Conservation (phyloP, 2,797 vertebrate species). For the Adrianichthys oophorus region DNA sequence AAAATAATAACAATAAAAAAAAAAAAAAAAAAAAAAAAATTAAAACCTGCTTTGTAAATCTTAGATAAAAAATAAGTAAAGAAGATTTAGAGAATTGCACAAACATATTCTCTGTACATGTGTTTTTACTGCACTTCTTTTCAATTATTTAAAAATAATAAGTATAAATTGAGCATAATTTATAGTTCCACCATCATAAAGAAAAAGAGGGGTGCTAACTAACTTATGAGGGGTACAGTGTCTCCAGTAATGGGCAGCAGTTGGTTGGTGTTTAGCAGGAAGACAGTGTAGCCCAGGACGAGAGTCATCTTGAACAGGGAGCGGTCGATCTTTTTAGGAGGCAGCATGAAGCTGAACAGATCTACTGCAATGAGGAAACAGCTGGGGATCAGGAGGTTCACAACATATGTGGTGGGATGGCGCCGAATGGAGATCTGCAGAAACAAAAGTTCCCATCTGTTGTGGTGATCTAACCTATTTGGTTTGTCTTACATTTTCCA, state of each 20-base stretch:
- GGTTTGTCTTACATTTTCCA: too few species aligned
- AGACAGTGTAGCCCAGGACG: constrained; percentile 79
- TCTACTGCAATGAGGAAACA: constrained; percentile 77
- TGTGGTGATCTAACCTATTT: too few species aligned
- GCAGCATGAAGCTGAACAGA: constrained; percentile 79
- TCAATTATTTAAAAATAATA: too few species aligned
- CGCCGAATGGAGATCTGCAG: constrained; percentile 40
- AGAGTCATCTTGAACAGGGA: constrained; percentile 81
- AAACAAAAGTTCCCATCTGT: too few species aligned
- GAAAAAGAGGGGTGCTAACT: constrained; percentile 3
- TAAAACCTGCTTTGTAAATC: background rate
- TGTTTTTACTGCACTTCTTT: too few species aligned
- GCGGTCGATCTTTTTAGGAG: constrained; percentile 58
- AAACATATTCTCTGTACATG: too few species aligned
- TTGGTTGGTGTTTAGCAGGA: constrained; percentile 78
- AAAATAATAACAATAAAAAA: background rate
- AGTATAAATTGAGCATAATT: too few species aligned
- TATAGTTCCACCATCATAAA: background rate
- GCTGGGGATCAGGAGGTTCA: constrained; percentile 76
- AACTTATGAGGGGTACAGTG: constrained; percentile 73
- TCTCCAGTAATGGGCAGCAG: constrained; percentile 72
- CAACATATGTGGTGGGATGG: constrained; percentile 57
- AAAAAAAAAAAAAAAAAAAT: background rate
- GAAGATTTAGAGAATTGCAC: background rate
- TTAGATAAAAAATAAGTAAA: background rate